Percentiles rank a stretch among this genome's conserved stretches.
These are phyloP conservation scores for Mastigias papua DNA, from an alignment of 30 jellyfish, hydroid and myxozoan species.

Conservation along the genomic window DNA sequence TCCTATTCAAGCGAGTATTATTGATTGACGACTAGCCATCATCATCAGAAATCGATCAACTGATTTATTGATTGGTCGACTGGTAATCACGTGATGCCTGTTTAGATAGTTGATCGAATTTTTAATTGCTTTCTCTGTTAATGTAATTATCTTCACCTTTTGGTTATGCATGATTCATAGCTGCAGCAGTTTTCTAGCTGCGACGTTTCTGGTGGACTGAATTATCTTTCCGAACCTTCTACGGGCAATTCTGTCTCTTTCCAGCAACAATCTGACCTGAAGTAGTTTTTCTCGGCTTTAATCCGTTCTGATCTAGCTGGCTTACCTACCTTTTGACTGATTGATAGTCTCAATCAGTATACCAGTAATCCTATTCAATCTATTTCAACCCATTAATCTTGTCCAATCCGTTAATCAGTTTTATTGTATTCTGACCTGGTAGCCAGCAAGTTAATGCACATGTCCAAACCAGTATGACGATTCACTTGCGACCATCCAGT, in stretches of 20 bases:
- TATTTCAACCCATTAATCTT: background rate
- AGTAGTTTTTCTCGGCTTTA: background rate
- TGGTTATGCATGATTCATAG: too few species aligned
- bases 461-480: background rate
- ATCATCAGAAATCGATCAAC: too few species aligned
- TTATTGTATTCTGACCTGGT: background rate
- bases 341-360: background rate
- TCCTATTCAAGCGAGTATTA: background rate
- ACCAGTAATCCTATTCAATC: background rate
- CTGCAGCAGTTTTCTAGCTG: too few species aligned
- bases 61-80: background rate
- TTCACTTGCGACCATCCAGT: too few species aligned
- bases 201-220: too few species aligned
- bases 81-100: background rate
- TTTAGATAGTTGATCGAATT: background rate
- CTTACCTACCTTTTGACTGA: background rate
- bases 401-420: background rate
- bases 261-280: background rate
- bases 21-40: too few species aligned
- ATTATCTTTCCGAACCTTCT: too few species aligned
- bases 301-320: background rate
- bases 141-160: background rate
- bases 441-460: background rate
- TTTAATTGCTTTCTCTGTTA: background rate
- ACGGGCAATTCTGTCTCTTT: background rate